Evolutionary conservation across 2,888 invertebrate species (phyloP).

Genomic region (Xanthorhoe spadicearia): DNA sequence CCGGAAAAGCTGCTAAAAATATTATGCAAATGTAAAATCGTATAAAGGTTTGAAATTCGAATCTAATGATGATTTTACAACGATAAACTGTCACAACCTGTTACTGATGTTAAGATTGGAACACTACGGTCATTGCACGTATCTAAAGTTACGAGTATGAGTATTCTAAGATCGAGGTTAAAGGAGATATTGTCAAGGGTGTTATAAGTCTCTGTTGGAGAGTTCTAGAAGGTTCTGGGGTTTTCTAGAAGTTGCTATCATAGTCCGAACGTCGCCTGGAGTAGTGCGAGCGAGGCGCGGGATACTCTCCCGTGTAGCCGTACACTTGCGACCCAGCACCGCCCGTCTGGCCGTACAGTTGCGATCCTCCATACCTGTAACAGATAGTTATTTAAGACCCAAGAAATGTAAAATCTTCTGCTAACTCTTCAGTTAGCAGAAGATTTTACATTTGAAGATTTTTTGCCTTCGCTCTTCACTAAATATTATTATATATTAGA

Average conservation of each 20-base stretch:
- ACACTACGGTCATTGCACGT: slow-evolving; percentile 56
- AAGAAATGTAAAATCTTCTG: no score
- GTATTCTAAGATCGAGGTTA: slow-evolving; percentile 66
- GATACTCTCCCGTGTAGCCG: slow-evolving; percentile 79
- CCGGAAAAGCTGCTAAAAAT: slow-evolving; percentile 77
- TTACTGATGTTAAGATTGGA: slow-evolving; percentile 64
- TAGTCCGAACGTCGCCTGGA: slow-evolving; percentile 89
- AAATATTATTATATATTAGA: no score
- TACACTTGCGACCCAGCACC: slow-evolving; percentile 85
- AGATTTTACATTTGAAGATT: no score
- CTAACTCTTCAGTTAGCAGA: no score
- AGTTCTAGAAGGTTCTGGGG: slow-evolving; percentile 40
- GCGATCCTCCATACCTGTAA: slow-evolving; percentile 82
- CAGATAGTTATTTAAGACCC: not conserved
- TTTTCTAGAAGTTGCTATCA: slow-evolving; percentile 90
- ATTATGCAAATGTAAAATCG: slow-evolving; percentile 66
- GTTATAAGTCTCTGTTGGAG: slow-evolving; percentile 57
- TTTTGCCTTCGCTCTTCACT: no score
- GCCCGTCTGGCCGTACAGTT: slow-evolving; percentile 88
- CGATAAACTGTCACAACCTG: slow-evolving; percentile 77
- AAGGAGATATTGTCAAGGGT: slow-evolving; percentile 79
- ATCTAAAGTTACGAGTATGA: slow-evolving; percentile 49
- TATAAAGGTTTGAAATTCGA: slow-evolving; percentile 65
- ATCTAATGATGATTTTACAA: slow-evolving; percentile 53
- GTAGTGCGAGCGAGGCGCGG: slow-evolving; percentile 78